These are phyloP conservation scores for Mesaphorura yosii DNA, from an alignment of 1,140 invertebrate genomes.

Conservation along the genomic window DNA sequence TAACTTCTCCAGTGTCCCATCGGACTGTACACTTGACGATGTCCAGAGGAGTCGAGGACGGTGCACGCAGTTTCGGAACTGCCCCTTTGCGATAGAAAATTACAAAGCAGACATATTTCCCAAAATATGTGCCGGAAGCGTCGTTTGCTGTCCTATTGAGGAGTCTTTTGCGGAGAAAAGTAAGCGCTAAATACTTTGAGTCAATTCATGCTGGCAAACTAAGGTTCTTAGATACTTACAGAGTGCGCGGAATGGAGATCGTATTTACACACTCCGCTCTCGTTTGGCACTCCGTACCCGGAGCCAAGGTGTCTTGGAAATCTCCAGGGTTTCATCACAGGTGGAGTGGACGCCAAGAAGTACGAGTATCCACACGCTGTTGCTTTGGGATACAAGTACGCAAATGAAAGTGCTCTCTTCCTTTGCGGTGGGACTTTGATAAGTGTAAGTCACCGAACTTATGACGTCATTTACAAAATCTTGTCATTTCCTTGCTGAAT, in stretches of 20 bases:
- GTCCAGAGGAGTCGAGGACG: conserved; percentile 13
- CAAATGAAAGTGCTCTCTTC: not conserved
- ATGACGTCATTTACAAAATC: not conserved
- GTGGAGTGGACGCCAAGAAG: conserved; percentile 15
- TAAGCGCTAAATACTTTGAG: conserved; percentile 1
- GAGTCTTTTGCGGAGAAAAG: conserved; percentile 16
- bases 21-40: conserved; percentile 18
- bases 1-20: no score
- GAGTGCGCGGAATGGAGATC: conserved; percentile 24
- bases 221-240: conserved; percentile 8
- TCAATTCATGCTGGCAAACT: not conserved
- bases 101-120: conserved; percentile 8
- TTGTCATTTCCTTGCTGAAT: not conserved
- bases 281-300: not conserved
- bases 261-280: conserved; percentile 10
- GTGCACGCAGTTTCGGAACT: conserved; percentile 14
- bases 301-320: conserved; percentile 10
- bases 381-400: conserved; percentile 20
- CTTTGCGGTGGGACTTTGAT: conserved; percentile 17
- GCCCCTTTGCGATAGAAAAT: conserved; percentile 7
- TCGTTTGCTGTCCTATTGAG: conserved; percentile 25
- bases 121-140: conserved; percentile 14
- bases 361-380: conserved; percentile 22
- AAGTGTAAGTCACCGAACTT: not conserved
- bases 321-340: conserved; percentile 13